These are phyloP conservation scores for Noctua janthe DNA, from an alignment of 2,888 invertebrate genomes.

Conservation along the genomic window DNA sequence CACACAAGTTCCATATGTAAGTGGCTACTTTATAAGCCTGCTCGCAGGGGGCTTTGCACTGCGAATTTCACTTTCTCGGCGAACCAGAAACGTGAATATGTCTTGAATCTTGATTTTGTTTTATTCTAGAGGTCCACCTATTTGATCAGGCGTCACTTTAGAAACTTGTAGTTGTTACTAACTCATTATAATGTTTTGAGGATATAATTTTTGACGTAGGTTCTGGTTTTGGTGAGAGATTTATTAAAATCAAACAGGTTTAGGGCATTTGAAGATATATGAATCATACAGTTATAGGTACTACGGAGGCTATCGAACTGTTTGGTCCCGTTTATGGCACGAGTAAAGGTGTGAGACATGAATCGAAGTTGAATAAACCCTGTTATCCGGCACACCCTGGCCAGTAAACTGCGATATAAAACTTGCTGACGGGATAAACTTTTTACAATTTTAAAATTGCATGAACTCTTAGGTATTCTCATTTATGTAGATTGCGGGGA, in stretches of 20 bases:
- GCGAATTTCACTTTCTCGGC: slow-evolving; percentile 53
- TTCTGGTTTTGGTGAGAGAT: not conserved
- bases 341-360: slow-evolving; percentile 1
- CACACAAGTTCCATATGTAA: slow-evolving; percentile 29
- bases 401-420: not conserved
- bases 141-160: slow-evolving; percentile 9
- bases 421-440: not conserved
- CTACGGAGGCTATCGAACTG: slow-evolving; percentile 8
- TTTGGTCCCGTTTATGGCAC: not conserved
- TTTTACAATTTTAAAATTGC: not conserved
- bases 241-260: slow-evolving; percentile 4
- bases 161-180: slow-evolving; percentile 13
- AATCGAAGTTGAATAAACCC: slow-evolving; percentile 19
- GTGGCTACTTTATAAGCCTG: slow-evolving; percentile 42
- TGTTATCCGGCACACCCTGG: not conserved
- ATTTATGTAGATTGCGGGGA: not conserved
- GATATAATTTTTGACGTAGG: not conserved
- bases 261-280: slow-evolving; percentile 9
- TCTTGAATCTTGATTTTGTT: slow-evolving; percentile 50
- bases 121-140: slow-evolving; percentile 17
- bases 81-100: slow-evolving; percentile 41
- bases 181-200: not conserved
- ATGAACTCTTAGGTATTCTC: not conserved
- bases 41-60: slow-evolving; percentile 48
- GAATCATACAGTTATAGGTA: slow-evolving; percentile 10